These are phyloP conservation scores for Danaus chrysippus DNA, from an alignment of 2,888 invertebrate species.

Conservation along the genomic window DNA sequence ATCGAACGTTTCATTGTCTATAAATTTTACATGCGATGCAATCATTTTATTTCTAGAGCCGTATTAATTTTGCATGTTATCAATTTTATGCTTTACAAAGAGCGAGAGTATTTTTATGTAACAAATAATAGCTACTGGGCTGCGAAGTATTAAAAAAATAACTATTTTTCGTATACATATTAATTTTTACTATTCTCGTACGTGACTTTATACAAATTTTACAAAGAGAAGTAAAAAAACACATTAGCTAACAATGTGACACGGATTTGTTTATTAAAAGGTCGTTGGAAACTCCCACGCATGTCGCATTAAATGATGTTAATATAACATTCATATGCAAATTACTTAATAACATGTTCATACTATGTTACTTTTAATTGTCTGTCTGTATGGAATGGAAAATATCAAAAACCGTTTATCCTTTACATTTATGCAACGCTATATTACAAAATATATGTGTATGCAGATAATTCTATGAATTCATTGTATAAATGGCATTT, in stretches of 20 bases:
- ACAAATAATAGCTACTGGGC: not conserved
- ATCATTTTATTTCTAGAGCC: too few species aligned
- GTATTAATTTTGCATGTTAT: too few species aligned
- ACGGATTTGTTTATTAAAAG: not conserved
- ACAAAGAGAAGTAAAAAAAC: not conserved
- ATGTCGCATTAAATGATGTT: not conserved
- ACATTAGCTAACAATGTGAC: not conserved
- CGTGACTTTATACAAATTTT: not conserved
- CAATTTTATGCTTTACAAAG: too few species aligned
- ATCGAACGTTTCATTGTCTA: too few species aligned
- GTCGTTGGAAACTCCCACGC: not conserved
- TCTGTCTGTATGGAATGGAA: not conserved
- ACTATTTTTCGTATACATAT: not conserved
- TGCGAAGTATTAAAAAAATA: not conserved
- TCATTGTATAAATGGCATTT: too few species aligned
- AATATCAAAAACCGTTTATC: not conserved
- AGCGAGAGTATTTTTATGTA: not conserved
- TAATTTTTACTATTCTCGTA: not conserved
- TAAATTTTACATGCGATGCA: too few species aligned
- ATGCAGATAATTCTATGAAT: too few species aligned
- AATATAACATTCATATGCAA: conserved; percentile 2
- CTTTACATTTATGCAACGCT: too few species aligned
- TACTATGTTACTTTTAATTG: not conserved
- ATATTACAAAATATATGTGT: too few species aligned
- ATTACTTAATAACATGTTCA: conserved; percentile 7